phyloP scores from a whole-genome alignment of 2,113 vertebrate genomes.

The Calidris pygmaea region DNA sequence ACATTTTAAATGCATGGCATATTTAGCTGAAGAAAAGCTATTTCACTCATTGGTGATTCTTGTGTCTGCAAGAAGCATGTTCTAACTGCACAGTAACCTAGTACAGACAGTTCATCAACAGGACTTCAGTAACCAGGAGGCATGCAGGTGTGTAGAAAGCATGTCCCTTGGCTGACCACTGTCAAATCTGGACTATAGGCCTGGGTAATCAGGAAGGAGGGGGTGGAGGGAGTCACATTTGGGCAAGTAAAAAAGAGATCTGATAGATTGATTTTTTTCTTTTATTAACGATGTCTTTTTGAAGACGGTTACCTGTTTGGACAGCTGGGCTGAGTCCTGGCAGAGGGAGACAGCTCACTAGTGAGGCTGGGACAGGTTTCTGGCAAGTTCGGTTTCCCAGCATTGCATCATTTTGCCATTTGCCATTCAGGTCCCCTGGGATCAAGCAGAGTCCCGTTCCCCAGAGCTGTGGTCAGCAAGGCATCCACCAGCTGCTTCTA shows the following conservation, averaged over 20 bases:
- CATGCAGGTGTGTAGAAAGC: neutral
- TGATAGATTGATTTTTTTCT: neutral
- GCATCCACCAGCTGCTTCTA: neutral
- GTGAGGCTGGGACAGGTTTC: neutral
- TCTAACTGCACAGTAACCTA: neutral
- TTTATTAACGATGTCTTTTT: neutral
- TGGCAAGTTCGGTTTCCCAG: neutral
- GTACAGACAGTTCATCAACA: neutral
- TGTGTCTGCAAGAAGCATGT: neutral
- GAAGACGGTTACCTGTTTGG: neutral
- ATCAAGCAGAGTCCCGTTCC: neutral
- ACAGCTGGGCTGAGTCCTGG: neutral
- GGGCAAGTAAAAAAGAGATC: neutral
- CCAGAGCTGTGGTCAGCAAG: neutral
- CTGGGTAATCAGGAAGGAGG: neutral
- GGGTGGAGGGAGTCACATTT: neutral
- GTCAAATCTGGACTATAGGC: neutral
- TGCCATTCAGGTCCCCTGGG: neutral
- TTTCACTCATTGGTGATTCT: neutral
- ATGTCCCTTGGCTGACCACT: neutral
- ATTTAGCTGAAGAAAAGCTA: constrained; percentile 15
- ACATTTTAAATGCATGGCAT: constrained; percentile 7
- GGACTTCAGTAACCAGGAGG: neutral
- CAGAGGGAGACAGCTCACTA: neutral
- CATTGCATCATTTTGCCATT: neutral